Conservation (phyloP, 2,888 invertebrate species). For the Andricus quercusramuli region DNA sequence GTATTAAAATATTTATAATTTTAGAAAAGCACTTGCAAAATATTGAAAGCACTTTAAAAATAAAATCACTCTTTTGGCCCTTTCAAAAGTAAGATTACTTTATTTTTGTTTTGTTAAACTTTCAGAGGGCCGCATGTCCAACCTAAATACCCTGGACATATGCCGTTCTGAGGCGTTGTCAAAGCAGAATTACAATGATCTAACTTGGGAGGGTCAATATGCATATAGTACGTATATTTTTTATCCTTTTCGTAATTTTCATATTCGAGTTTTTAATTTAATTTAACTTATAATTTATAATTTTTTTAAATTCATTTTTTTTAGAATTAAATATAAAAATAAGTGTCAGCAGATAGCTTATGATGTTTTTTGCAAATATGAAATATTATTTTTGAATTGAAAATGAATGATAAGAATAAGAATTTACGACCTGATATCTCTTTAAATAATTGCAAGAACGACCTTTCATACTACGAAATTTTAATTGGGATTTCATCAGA, state of each 20-base stretch:
- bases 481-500: background rate
- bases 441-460: background rate
- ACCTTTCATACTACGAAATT: background rate
- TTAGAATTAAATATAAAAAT: background rate
- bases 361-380: constrained; percentile 34
- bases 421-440: background rate
- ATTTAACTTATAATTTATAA: too few relatives aligned
- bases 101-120: constrained; percentile 38
- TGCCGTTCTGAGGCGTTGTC: constrained; percentile 41
- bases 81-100: constrained; percentile 20
- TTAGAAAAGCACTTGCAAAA: background rate
- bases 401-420: background rate
- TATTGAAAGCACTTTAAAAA: background rate
- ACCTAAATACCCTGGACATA: constrained; percentile 41
- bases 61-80: background rate
- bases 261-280: background rate
- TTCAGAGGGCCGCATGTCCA: constrained; percentile 40
- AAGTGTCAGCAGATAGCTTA: constrained; percentile 7
- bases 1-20: background rate
- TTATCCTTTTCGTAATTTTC: constrained; percentile 12
- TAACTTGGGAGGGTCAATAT: constrained; percentile 39
- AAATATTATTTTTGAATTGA: constrained; percentile 1
- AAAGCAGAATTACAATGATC: constrained; percentile 41
- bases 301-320: too few relatives aligned
- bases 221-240: constrained; percentile 41